Conservation (phyloP, 2,113 vertebrate species). For the Siniperca knerii region DNA sequence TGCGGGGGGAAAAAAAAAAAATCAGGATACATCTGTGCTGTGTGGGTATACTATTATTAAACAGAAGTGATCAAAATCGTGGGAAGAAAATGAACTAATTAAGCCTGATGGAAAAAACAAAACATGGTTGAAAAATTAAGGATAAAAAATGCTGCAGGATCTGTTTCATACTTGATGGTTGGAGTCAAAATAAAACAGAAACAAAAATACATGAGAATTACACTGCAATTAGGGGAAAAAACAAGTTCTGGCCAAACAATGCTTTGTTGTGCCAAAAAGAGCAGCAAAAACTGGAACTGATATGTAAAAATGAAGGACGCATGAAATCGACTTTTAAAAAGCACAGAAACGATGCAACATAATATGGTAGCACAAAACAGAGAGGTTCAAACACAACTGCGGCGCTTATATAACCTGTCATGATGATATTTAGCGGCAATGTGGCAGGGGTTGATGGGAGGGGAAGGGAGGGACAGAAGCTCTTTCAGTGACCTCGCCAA, state of each 20-base stretch:
- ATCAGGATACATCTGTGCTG: conserved; percentile 58
- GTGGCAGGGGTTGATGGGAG: conserved; percentile 68
- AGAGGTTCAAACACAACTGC: conserved; percentile 41
- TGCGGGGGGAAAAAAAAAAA: conserved; percentile 28
- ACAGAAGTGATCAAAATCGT: conserved; percentile 22
- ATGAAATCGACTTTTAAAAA: conserved; percentile 19
- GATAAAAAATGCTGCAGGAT: not conserved
- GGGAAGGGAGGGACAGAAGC: conserved; percentile 66
- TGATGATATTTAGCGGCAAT: conserved; percentile 68
- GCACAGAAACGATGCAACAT: conserved; percentile 21
- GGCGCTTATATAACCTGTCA: conserved; percentile 77
- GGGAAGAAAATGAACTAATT: conserved; percentile 5
- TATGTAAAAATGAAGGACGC: conserved; percentile 12
- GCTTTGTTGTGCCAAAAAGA: not conserved
- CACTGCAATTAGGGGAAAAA: conserved; percentile 1
- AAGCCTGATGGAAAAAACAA: not conserved
- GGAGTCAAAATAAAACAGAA: conserved; percentile 31
- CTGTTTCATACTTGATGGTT: conserved; percentile 16
- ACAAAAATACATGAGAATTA: conserved; percentile 4
- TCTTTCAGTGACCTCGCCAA: conserved; percentile 77
- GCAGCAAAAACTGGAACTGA: not conserved
- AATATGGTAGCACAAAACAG: conserved; percentile 38
- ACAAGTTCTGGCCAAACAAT: conserved; percentile 11
- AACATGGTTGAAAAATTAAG: not conserved
- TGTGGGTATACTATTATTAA: conserved; percentile 33